Evolutionary conservation across 2,113 vertebrate species (phyloP).

Genomic region (Tiliqua scincoides): DNA sequence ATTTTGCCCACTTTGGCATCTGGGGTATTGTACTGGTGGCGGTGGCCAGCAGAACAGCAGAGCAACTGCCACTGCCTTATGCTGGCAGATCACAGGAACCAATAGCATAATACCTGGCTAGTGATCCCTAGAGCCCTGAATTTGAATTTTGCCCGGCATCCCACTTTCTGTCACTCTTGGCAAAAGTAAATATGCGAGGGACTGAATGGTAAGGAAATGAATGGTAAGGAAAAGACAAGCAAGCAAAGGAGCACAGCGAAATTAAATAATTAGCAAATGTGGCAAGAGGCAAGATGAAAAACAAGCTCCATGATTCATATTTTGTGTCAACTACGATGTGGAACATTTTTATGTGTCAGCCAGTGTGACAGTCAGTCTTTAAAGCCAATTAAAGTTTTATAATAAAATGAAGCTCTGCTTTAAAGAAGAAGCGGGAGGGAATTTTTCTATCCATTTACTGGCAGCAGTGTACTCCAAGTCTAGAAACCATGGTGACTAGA

Average conservation of each 20-base stretch:
- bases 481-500: conserved; percentile 29
- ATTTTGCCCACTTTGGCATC: no score
- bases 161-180: background rate
- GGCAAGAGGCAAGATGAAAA: conserved; percentile 69
- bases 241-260: conserved; percentile 38
- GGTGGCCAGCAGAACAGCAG: no score
- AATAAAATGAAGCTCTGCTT: conserved; percentile 57
- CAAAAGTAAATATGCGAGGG: background rate
- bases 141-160: background rate
- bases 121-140: background rate
- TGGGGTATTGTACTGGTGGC: no score
- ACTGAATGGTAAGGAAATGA: accelerated
- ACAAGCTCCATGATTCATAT: conserved; percentile 75
- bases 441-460: conserved; percentile 47
- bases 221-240: background rate
- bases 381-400: conserved; percentile 73
- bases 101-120: no score
- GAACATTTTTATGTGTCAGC: conserved; percentile 72
- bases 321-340: conserved; percentile 62
- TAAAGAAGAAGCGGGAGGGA: conserved; percentile 5
- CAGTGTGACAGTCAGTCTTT: conserved; percentile 64
- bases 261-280: conserved; percentile 73
- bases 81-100: no score
- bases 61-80: no score
- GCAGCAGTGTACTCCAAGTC: conserved; percentile 24